Conservation (phyloP, 2,113 vertebrate species). For the Symphodus melops region DNA sequence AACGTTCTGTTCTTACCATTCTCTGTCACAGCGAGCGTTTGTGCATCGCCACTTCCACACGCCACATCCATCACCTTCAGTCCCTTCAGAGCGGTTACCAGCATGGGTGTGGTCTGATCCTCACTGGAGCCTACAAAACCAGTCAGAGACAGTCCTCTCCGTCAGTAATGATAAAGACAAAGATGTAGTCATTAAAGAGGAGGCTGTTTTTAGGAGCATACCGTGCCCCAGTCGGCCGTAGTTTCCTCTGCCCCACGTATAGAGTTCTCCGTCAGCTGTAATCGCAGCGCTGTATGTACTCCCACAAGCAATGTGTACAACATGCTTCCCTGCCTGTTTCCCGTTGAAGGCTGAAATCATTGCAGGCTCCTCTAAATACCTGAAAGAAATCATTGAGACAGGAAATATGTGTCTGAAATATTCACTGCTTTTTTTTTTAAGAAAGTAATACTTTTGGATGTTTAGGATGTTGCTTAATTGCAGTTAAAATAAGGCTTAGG, state of each 20-base stretch:
- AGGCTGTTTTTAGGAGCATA: conserved; percentile 58
- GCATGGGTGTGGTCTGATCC: conserved; percentile 96
- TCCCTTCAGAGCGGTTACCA: conserved; percentile 94
- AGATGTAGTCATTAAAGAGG: neutral
- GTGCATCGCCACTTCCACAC: conserved; percentile 96
- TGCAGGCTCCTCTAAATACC: conserved; percentile 94
- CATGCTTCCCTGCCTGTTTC: conserved; percentile 92
- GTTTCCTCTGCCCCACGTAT: conserved; percentile 97
- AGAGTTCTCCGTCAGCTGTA: conserved; percentile 95
- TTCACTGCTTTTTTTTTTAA: neutral
- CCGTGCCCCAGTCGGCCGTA: conserved; percentile 97
- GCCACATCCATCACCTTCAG: conserved; percentile 95
- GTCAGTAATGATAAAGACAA: neutral
- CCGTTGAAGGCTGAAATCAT: conserved; percentile 92
- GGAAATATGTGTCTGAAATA: neutral
- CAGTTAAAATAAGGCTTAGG: neutral
- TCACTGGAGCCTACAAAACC: conserved; percentile 91
- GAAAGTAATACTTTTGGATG: neutral
- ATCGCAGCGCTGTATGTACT: conserved; percentile 97
- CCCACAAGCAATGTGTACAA: conserved; percentile 93
- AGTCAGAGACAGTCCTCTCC: neutral
- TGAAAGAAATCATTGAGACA: conserved; percentile 54
- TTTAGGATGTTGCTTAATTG: neutral
- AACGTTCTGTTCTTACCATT: conserved; percentile 84
- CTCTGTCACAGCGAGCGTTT: conserved; percentile 96